A percentile compares a stretch with the other conserved stretches of the same genome.
Evolutionary conservation across 1,140 invertebrate genomes (phyloP).

Genomic region (Drosophila melanica): DNA sequence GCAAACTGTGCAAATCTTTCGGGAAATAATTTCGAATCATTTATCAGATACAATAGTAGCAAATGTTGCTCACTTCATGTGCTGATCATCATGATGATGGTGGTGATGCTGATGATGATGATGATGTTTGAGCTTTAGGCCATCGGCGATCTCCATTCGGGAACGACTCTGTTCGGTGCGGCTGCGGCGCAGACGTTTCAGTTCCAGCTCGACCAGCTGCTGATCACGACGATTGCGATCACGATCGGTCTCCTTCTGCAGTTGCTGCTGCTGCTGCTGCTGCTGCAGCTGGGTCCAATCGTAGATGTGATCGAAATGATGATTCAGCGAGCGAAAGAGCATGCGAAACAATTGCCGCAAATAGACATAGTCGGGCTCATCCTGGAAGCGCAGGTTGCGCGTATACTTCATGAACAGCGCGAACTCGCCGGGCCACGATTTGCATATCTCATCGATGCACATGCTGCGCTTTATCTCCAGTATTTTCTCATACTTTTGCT

Average conservation of each 20-base stretch:
- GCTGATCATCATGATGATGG: conserved; percentile 6
- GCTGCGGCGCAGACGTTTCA: not conserved
- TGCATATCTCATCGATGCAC: conserved; percentile 96
- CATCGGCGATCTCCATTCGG: conserved; percentile 40
- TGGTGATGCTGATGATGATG: not conserved
- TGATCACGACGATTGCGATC: conserved; percentile 1
- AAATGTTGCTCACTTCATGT: conserved; percentile 3
- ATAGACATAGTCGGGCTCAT: conserved; percentile 98
- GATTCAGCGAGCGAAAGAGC: conserved; percentile 97
- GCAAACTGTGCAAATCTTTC: not conserved
- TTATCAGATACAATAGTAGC: not conserved
- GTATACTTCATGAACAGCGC: conserved; percentile 98
- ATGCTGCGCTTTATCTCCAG: conserved; percentile 99
- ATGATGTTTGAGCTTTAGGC: not conserved
- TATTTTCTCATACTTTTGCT: conserved; percentile 99
- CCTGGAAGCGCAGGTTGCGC: conserved; percentile 96
- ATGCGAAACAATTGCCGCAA: conserved; percentile 97
- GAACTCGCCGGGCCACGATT: conserved; percentile 94
- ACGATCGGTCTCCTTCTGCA: conserved; percentile 12
- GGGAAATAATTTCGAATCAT: conserved; percentile 20
- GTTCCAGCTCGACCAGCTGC: conserved; percentile 11
- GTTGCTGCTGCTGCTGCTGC: conserved; percentile 86
- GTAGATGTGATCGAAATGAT: conserved; percentile 99
- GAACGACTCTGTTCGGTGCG: conserved; percentile 5
- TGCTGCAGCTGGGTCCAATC: conserved; percentile 97